A percentile compares a stretch with the other conserved stretches of the same genome.
phyloP scores from a whole-genome alignment of 2,888 invertebrate genomes.

The Dicycla oo region DNA sequence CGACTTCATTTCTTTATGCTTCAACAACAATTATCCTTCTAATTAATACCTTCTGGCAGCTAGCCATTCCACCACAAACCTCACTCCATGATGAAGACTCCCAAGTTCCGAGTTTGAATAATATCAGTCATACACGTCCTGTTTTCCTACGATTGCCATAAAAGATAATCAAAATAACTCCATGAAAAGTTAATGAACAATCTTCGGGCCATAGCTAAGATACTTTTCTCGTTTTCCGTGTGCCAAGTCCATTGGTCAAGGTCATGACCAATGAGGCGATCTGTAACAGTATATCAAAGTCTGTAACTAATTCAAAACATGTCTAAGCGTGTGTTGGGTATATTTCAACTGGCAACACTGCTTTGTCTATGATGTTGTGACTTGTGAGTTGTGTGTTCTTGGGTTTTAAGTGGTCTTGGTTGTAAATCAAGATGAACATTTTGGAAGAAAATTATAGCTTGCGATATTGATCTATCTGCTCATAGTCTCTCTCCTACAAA shows the following conservation, averaged over 20 bases:
- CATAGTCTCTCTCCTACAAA: too few relatives aligned
- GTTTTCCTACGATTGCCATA: slow-evolving; percentile 36
- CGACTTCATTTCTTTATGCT: neutral
- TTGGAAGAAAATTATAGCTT: neutral
- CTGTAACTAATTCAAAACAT: slow-evolving; percentile 61
- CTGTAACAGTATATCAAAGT: slow-evolving; percentile 60
- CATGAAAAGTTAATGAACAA: slow-evolving; percentile 42
- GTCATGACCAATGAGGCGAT: slow-evolving; percentile 58
- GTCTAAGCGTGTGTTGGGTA: slow-evolving; percentile 35
- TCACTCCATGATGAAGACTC: slow-evolving; percentile 17
- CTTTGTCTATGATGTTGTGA: slow-evolving; percentile 24
- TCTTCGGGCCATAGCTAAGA: slow-evolving; percentile 30
- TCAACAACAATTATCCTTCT: slow-evolving; percentile 2
- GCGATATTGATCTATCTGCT: too few relatives aligned
- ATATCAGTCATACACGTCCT: slow-evolving; percentile 27
- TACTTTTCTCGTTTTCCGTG: slow-evolving; percentile 33
- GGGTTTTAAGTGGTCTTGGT: neutral
- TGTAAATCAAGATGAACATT: slow-evolving; percentile 1
- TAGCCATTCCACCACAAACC: slow-evolving; percentile 6
- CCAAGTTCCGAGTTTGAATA: slow-evolving; percentile 41
- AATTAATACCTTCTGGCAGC: neutral
- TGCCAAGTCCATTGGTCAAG: slow-evolving; percentile 45
- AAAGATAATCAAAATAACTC: slow-evolving; percentile 47
- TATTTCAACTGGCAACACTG: slow-evolving; percentile 43
- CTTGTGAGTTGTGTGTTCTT: slow-evolving; percentile 1